phyloP scores from a whole-genome alignment of 2,888 invertebrate species.

The Xestia ashworthii region DNA sequence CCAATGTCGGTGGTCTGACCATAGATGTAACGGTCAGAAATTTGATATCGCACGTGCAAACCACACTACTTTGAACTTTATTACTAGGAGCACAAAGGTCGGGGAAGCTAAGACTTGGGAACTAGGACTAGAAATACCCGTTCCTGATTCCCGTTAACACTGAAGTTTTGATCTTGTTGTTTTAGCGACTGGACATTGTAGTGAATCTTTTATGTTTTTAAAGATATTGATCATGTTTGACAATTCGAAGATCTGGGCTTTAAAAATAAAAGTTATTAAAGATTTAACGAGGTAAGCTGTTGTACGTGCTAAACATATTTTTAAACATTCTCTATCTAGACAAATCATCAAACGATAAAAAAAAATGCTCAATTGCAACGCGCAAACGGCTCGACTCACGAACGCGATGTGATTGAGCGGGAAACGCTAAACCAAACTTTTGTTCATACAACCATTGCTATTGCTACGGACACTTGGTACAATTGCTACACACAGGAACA shows the following conservation, averaged over 20 bases:
- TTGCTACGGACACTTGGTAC: conserved; percentile 26
- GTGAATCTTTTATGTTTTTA: conserved; percentile 43
- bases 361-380: background rate
- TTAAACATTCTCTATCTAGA: background rate
- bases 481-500: too few species aligned
- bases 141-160: conserved; percentile 67
- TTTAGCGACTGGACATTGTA: conserved; percentile 27
- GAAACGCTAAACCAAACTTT: conserved; percentile 36
- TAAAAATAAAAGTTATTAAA: background rate
- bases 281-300: too few species aligned
- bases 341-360: background rate
- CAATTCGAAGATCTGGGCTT: background rate
- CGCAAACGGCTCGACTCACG: background rate
- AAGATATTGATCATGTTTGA: conserved; percentile 17
- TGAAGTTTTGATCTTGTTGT: conserved; percentile 63
- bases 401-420: conserved; percentile 8
- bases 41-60: conserved; percentile 65
- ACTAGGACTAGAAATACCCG: conserved; percentile 67
- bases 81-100: conserved; percentile 34
- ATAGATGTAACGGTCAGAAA: conserved; percentile 75
- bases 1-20: conserved; percentile 69
- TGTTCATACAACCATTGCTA: conserved; percentile 7
- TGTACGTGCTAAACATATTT: background rate
- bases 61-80: conserved; percentile 60
- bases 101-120: conserved; percentile 42